Evolutionary conservation across 2,888 invertebrate species (phyloP).

Genomic region (Drosophila picticornis): DNA sequence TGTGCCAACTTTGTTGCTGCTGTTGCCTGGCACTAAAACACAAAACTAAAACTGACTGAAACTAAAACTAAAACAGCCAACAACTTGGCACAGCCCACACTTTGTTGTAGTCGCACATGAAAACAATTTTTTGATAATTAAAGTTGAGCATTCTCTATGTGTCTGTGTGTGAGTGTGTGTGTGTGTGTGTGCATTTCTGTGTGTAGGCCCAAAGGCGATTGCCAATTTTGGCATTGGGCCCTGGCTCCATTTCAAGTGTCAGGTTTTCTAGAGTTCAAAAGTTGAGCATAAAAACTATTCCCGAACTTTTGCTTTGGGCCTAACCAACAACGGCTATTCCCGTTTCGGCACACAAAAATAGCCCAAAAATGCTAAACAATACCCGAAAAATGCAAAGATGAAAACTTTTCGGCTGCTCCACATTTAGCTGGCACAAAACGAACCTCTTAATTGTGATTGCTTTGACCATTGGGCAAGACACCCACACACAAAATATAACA

Average conservation of each 20-base stretch:
- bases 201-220: constrained; percentile 50
- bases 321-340: constrained; percentile 13
- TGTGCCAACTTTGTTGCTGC: constrained; percentile 57
- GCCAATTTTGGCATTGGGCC: constrained; percentile 60
- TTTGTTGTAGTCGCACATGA: constrained; percentile 62
- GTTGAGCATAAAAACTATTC: constrained; percentile 43
- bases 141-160: constrained; percentile 54
- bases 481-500: background rate
- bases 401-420: constrained; percentile 19
- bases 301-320: constrained; percentile 36
- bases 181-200: constrained; percentile 3
- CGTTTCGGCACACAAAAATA: constrained; percentile 13
- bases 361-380: background rate
- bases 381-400: background rate
- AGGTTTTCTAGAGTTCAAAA: constrained; percentile 54
- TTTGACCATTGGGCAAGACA: background rate
- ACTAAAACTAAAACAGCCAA: constrained; percentile 44
- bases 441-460: constrained; percentile 35
- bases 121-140: constrained; percentile 68
- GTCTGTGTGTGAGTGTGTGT: constrained; percentile 5
- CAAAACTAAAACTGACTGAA: constrained; percentile 47
- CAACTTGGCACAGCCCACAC: constrained; percentile 61
- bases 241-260: constrained; percentile 66
- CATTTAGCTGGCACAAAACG: constrained; percentile 4
- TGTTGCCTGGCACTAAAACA: constrained; percentile 56